Percentiles rank a stretch among this genome's conserved stretches.
Evolutionary conservation across 2,797 vertebrate species (phyloP).

Genomic region (Choloepus didactylus): DNA sequence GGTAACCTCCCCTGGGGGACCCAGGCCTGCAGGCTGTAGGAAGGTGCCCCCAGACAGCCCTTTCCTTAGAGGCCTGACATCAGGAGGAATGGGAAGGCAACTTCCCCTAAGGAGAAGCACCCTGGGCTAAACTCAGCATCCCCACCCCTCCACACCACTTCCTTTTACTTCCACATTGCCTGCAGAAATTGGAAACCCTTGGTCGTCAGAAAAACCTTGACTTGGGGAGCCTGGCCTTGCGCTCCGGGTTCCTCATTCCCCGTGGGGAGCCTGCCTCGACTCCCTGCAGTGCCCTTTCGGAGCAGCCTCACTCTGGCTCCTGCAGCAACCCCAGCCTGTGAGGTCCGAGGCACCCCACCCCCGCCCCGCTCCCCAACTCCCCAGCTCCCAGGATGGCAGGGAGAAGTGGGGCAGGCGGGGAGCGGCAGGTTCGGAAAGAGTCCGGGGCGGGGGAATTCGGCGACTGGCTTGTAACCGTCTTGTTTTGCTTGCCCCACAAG

Average conservation of each 20-base stretch:
- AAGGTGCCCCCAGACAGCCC: not conserved
- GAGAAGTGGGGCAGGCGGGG: conserved; percentile 35
- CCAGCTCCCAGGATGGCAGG: conserved; percentile 32
- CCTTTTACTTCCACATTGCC: conserved; percentile 13
- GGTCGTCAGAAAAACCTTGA: conserved; percentile 48
- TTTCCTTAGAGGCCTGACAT: not conserved
- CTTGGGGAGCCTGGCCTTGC: not conserved
- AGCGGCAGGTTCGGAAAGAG: conserved; percentile 81
- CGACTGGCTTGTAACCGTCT: conserved; percentile 62
- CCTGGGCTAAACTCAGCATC: not conserved
- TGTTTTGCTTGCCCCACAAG: conserved; percentile 80
- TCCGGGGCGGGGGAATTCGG: conserved; percentile 82
- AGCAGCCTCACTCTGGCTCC: not conserved
- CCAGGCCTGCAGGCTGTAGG: not conserved
- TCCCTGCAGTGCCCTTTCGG: not conserved
- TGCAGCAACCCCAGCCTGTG: not conserved
- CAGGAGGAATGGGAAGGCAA: not conserved
- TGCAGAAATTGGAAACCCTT: conserved; percentile 52
- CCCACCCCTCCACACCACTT: conserved; percentile 55
- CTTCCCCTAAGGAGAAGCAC: conserved; percentile 4
- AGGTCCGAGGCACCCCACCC: not conserved
- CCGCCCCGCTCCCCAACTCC: not conserved
- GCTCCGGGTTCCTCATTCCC: not conserved
- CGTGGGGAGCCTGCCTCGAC: not conserved
- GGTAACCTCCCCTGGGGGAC: not conserved